phyloP scores from a whole-genome alignment of 2,888 invertebrate genomes.

The Schrankia costaestrigalis region DNA sequence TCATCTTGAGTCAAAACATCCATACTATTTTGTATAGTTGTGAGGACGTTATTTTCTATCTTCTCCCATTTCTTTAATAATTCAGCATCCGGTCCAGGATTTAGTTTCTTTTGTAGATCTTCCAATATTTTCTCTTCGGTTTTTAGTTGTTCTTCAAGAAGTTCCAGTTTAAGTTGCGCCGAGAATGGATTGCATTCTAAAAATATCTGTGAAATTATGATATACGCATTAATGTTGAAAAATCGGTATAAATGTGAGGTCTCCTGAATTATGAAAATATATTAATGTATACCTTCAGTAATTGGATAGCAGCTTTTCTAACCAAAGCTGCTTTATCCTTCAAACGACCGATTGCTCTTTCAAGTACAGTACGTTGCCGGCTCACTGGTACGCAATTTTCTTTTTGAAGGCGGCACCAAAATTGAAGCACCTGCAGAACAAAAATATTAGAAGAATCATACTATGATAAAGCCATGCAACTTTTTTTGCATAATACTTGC shows the following conservation, averaged over 20 bases:
- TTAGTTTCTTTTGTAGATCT: constrained; percentile 77
- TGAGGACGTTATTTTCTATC: constrained; percentile 74
- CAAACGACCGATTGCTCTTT: constrained; percentile 85
- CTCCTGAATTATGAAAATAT: background rate
- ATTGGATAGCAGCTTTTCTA: constrained; percentile 90
- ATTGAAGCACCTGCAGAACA: constrained; percentile 82
- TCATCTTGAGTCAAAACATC: constrained; percentile 71
- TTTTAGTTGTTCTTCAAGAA: constrained; percentile 81
- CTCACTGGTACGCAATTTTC: constrained; percentile 89
- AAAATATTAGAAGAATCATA: background rate
- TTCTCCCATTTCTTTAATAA: constrained; percentile 75
- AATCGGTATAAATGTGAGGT: background rate
- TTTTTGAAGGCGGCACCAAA: constrained; percentile 89
- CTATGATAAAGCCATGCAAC: too few relatives aligned
- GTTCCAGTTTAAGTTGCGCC: constrained; percentile 82
- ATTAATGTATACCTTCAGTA: constrained; percentile 80
- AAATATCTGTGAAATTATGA: constrained; percentile 81
- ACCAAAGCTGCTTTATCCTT: constrained; percentile 92
- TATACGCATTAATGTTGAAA: too few relatives aligned
- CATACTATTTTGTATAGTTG: constrained; percentile 72
- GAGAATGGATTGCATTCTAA: constrained; percentile 93
- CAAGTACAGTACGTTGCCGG: constrained; percentile 84
- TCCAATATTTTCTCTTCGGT: constrained; percentile 83
- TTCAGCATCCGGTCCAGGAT: constrained; percentile 66
- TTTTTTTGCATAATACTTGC: too few relatives aligned